These are phyloP conservation scores for Ascaphus truei DNA, from an alignment of 2,113 vertebrate genomes.

Conservation along the genomic window DNA sequence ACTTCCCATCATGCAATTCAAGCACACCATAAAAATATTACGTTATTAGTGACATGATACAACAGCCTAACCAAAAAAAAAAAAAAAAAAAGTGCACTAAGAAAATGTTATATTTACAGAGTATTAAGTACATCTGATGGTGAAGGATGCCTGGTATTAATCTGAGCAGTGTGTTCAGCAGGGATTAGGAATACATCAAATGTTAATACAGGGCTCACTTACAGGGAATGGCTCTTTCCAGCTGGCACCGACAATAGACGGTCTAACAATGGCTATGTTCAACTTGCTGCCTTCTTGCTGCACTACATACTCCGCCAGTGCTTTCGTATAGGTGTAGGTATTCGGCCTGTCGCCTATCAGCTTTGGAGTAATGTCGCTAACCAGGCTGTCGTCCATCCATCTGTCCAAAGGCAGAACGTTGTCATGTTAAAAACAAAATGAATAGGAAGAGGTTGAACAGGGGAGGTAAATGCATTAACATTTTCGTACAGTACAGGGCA, in stretches of 20 bases:
- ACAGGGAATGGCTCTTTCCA: constrained; percentile 98
- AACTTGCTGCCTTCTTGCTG: constrained; percentile 87
- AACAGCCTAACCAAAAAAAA: too few species aligned
- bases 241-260: constrained; percentile 95
- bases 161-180: neutral
- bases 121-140: too few species aligned
- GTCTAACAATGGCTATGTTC: constrained; percentile 88
- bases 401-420: constrained; percentile 54
- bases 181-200: neutral
- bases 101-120: neutral
- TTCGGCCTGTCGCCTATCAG: constrained; percentile 88
- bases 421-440: neutral
- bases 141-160: too few species aligned
- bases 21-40: too few species aligned
- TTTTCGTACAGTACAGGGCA: too few species aligned
- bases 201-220: constrained; percentile 52
- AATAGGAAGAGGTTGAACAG: too few species aligned
- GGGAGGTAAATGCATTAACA: too few species aligned
- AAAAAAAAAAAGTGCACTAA: neutral
- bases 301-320: constrained; percentile 88
- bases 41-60: too few species aligned
- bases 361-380: constrained; percentile 87
- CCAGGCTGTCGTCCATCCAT: constrained; percentile 95
- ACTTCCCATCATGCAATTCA: too few species aligned
- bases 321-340: constrained; percentile 94